Evolutionary conservation across 2,797 vertebrate genomes (phyloP).

Genomic region (Dallia pectoralis): DNA sequence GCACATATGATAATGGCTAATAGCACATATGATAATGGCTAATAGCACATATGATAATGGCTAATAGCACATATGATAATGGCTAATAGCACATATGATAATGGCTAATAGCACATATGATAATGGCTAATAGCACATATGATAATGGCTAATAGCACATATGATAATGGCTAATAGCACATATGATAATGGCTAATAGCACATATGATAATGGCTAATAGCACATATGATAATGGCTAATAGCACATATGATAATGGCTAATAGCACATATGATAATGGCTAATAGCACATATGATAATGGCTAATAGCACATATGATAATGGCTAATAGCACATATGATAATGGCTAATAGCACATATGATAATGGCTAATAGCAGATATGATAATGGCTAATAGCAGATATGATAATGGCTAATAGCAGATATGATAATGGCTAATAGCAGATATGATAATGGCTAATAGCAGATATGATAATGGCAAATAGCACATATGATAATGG

Average conservation of each 20-base stretch:
- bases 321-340: too few species aligned
- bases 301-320: too few species aligned
- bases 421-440: too few species aligned
- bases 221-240: slow-evolving; percentile 69
- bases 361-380: slow-evolving; percentile 60
- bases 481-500: slow-evolving; percentile 63
- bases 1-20: background rate
- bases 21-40: slow-evolving; percentile 66
- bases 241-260: background rate
- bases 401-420: background rate
- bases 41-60: background rate
- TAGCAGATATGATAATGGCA: background rate
- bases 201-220: background rate
- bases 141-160: background rate
- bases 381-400: too few species aligned
- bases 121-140: too few species aligned
- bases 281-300: slow-evolving; percentile 59
- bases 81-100: slow-evolving; percentile 54
- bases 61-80: background rate
- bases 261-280: background rate
- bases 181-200: background rate
- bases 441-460: background rate
- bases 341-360: slow-evolving; percentile 25
- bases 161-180: slow-evolving; percentile 67
- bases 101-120: too few species aligned